These are phyloP conservation scores for Sebastes cheni DNA, from an alignment of 2,797 vertebrate genomes.

Conservation along the genomic window DNA sequence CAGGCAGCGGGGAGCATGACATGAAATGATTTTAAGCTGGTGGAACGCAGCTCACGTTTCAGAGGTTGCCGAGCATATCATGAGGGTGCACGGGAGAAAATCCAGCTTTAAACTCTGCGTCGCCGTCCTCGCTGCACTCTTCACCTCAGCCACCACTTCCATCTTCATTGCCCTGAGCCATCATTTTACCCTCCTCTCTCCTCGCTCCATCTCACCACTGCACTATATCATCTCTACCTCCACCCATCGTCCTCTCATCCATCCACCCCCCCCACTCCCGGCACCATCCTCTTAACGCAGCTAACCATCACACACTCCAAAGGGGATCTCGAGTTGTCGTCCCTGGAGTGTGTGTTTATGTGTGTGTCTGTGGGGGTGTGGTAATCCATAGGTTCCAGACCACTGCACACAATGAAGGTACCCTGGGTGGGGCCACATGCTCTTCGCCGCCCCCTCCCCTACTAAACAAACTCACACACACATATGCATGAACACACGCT, in stretches of 20 bases:
- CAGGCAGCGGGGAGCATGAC: neutral
- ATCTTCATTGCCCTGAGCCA: constrained; percentile 45
- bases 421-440: constrained; percentile 53
- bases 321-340: constrained; percentile 25
- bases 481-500: neutral
- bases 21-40: neutral
- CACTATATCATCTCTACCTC: constrained; percentile 38
- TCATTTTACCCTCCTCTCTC: constrained; percentile 31
- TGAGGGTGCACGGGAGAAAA: constrained; percentile 7
- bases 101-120: constrained; percentile 13
- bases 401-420: constrained; percentile 55
- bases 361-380: constrained; percentile 1
- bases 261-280: neutral
- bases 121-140: neutral
- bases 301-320: constrained; percentile 28
- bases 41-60: constrained; percentile 2
- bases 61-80: constrained; percentile 17
- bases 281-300: constrained; percentile 45
- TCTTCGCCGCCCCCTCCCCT: constrained; percentile 23
- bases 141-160: constrained; percentile 20
- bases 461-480: constrained; percentile 6
- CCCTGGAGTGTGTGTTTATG: constrained; percentile 1
- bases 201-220: constrained; percentile 7
- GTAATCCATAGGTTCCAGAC: constrained; percentile 63
- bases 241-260: neutral